Evolutionary conservation across 2,888 invertebrate genomes (phyloP).

Genomic region (Himalopsyche kuldschensis): DNA sequence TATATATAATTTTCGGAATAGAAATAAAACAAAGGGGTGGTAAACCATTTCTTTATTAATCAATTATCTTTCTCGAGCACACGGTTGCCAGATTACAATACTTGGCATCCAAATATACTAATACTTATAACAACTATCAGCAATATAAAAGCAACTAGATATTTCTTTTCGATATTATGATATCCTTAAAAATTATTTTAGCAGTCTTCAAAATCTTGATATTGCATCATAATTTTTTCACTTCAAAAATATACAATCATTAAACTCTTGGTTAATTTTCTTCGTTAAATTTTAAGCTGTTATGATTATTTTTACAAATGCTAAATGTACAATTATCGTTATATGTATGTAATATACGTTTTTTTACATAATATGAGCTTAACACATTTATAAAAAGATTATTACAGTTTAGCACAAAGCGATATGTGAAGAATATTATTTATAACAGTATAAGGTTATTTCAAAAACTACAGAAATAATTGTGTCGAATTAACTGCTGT

Average conservation of each 20-base stretch:
- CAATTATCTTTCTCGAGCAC: neutral
- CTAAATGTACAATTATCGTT: no score
- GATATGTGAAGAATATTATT: no score
- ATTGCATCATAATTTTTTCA: slow-evolving; percentile 13
- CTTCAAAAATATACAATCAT: neutral
- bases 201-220: slow-evolving; percentile 36
- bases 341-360: no score
- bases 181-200: slow-evolving; percentile 21
- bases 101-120: neutral
- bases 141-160: neutral
- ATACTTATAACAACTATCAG: neutral
- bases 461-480: no score
- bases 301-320: no score
- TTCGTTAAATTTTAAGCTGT: neutral
- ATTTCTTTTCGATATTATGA: neutral
- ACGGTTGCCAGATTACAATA: neutral
- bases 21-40: neutral
- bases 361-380: no score
- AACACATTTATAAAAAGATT: no score
- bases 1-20: no score
- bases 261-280: neutral
- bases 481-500: no score
- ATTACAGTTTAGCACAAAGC: no score
- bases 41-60: neutral
- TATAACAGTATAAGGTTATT: no score